These are phyloP conservation scores for Morphnarchus princeps DNA, from an alignment of 2,113 vertebrate genomes.

Conservation along the genomic window DNA sequence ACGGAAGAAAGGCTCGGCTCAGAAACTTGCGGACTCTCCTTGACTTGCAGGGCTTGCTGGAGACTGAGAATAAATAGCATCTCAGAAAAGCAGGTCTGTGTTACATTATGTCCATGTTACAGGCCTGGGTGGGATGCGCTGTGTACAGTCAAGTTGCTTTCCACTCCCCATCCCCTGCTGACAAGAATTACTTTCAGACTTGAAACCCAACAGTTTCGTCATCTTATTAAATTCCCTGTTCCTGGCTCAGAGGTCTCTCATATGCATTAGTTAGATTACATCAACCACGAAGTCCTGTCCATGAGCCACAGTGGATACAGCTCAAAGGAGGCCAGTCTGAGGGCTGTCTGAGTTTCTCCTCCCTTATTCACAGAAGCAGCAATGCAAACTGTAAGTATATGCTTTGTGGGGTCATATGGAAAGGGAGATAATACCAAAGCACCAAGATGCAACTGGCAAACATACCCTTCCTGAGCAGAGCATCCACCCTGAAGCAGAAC, in stretches of 20 bases:
- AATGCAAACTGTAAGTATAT: not conserved
- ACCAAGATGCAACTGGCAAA: not conserved
- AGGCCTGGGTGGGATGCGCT: not conserved
- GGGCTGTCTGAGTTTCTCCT: not conserved
- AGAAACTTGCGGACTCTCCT: not conserved
- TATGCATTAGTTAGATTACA: not conserved
- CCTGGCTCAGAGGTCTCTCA: not conserved
- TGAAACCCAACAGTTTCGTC: not conserved
- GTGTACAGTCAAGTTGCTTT: not conserved
- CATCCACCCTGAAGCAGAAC: not conserved
- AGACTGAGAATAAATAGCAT: not conserved
- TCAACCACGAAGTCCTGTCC: not conserved
- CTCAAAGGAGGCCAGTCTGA: not conserved
- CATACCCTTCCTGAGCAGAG: not conserved
- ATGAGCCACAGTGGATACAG: not conserved
- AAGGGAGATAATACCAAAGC: not conserved
- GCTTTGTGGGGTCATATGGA: not conserved
- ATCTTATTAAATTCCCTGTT: not conserved
- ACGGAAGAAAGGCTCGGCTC: not conserved
- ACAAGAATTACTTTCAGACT: not conserved
- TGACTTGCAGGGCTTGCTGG: not conserved
- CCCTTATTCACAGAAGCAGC: not conserved
- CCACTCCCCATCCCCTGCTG: not conserved
- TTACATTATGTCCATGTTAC: not conserved
- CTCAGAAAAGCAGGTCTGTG: not conserved